Evolutionary conservation across 2,113 vertebrate genomes (phyloP), one percentile per base, ranked within the genome.

Genomic region (Collichthys lucidus): DNA sequence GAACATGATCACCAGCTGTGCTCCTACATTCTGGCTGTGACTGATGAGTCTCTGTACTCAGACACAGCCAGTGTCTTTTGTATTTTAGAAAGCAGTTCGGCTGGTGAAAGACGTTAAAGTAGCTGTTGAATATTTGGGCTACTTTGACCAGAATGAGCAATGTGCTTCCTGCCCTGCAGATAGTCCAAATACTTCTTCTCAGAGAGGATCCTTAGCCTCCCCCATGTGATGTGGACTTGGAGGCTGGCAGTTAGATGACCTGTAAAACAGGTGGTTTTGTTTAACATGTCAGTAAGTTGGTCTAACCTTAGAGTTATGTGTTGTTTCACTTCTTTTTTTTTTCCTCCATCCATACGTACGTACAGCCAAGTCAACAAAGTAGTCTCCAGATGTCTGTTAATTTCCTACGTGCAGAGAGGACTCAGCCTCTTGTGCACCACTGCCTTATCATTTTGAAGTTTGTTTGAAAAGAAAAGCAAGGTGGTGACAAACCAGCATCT

Each of bases 251-350:
- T 77, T 63, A 22, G 35, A 72, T 24, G 57, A 79, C 90, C 91
- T 93, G 92, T 91, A 2, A 84, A 59, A 91, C 91, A 88, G 88
- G 87, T 78, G 79, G 10, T 65, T 75, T 24, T 65, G 74, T 82
- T 76, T 74, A 53, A 74, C 42, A 17, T 47, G 63, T 68, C 55
- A 24, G 24, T 57, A 44, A 56, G 69, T 77, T 20, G 73, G 57
- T 77, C 72, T 72, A 60, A 86, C 73, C 26, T 63, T 55, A 62
- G 59, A 47, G 26, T 76, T 73, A 64, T 59, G 26, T 76, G 67
- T 35, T 59, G 61, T 72, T 66, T 67, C 12, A 16, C 2, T 56
- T n/a, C n/a, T n/a, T 80, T 64, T 35, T 20, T 19, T 72, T 53
- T 35, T 6, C 5, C 47, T 40, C 44, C 35, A 17, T 74, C 31